Base-by-base conservation (phyloP, 2,113 vertebrate species). In the Carettochelys insculpta region DNA sequence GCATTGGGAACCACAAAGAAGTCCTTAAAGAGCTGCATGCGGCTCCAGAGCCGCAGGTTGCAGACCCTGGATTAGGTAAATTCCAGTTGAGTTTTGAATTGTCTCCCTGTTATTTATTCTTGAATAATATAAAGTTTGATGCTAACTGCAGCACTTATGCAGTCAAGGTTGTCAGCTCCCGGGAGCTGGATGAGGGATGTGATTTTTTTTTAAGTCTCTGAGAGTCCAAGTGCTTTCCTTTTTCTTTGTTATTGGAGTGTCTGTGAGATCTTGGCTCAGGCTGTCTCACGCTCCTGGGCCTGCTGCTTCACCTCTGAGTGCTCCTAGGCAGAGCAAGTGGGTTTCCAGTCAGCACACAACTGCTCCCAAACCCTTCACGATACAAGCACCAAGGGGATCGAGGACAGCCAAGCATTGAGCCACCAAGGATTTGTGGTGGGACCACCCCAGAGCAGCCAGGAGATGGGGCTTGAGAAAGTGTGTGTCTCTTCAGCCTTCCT, bases 391-490 rank as follows among this genome's bases (percentile, higher is more conserved):
- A 68, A 14, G 20, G 12, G 41, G 24, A 75, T 6, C 41, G 29
- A 29, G 71, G 41, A 12, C 22, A 45, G 20, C 41, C 68, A 73
- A 43, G 8, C 17, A n/a, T 68, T 5, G 5, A 38, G 61, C 5
- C 19, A 2, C 61, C 71, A 29, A 45, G 25, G 11, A 22, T 41
- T 19, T 6, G 6, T 43, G 41, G 24, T 41, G 58, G 73, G 5
- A 19, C n/a, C n/a, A 53, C 73, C 34, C 11, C 48, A n/a, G 6
- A 27, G 3, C 0, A 0, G 2, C 2, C 43, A 12, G 38, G 20
- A 90, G 71, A 13, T 31, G 25, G 61, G 56, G 11, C 10, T 22
- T 81, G 41, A 53, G 25, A 11, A 43, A 68, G 17, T 17, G 47
- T 88, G 77, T 29, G 1, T 45, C 79, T 75, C 25, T 48, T 10